These are phyloP conservation scores for Hetaerina americana DNA, from an alignment of 1,140 invertebrate genomes.

Conservation along the genomic window DNA sequence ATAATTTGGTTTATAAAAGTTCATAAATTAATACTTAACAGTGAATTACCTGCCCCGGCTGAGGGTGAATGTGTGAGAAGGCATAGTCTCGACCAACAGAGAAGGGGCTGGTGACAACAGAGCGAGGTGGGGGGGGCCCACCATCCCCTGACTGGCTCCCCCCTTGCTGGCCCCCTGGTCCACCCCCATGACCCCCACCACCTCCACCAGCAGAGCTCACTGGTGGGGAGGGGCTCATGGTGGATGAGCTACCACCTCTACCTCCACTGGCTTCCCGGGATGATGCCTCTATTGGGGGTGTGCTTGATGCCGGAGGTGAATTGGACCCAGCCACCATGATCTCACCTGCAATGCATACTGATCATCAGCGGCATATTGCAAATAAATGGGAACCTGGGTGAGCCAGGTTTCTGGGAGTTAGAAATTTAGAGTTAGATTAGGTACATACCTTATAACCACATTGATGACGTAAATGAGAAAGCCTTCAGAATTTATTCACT, in stretches of 20 bases:
- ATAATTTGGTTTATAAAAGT: too few relatives aligned
- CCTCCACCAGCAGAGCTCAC: conserved; percentile 32
- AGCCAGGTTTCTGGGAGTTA: too few relatives aligned
- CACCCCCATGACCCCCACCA: conserved; percentile 21
- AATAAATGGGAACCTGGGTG: too few relatives aligned
- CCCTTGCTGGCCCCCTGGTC: conserved; percentile 2
- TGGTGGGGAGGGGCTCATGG: conserved; percentile 31
- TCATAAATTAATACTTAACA: too few relatives aligned
- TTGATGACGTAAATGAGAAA: too few relatives aligned
- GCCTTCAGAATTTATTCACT: too few relatives aligned
- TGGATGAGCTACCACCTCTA: conserved; percentile 26
- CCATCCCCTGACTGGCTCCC: conserved; percentile 12
- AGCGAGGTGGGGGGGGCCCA: conserved; percentile 25
- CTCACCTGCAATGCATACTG: conserved; percentile 31
- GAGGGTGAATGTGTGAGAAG: conserved; percentile 82
- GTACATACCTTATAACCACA: too few relatives aligned
- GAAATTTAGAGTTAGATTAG: too few relatives aligned
- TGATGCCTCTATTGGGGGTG: conserved; percentile 33
- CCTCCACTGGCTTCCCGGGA: conserved; percentile 18
- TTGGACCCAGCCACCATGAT: conserved; percentile 36
- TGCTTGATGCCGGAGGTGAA: conserved; percentile 47
- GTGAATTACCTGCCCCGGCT: conserved; percentile 77
- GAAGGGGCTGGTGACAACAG: conserved; percentile 40
- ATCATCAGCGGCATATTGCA: too few relatives aligned
- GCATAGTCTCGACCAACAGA: conserved; percentile 53